Base-by-base conservation (phyloP, 1,140 invertebrate species). In the Battus philenor region DNA sequence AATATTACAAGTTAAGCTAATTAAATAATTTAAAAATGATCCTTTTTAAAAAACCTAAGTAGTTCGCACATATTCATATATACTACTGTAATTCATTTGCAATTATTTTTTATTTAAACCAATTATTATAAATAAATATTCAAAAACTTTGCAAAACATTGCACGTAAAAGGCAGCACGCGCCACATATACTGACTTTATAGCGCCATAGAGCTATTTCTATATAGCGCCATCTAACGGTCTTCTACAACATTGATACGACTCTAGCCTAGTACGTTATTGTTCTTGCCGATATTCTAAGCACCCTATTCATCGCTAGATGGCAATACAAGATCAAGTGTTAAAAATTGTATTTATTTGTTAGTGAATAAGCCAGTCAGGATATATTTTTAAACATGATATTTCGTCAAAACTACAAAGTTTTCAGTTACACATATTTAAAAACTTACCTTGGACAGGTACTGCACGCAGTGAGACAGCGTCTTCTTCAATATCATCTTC, bases 401-500 rank as follows among this genome's bases (percentile, higher is more conserved):
- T n/a, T n/a, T n/a, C n/a, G n/a, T n/a, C n/a, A n/a, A n/a, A n/a
- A n/a, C n/a, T n/a, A n/a, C n/a, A n/a, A n/a, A n/a, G n/a, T n/a
- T n/a, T n/a, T n/a, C n/a, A n/a, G n/a, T n/a, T n/a, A n/a, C n/a
- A n/a, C n/a, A n/a, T n/a, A n/a, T n/a, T n/a, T n/a, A n/a, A n/a
- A n/a, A n/a, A 38, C 60, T 48, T 44, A 79, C 76, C 79, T 72
- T 79, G 74, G 9, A 47, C 59, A 38, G 74, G 76, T 8, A 81
- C 52, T 2, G 76, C 80, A 44, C 77, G 64, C 41, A 84, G 46
- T n/a, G 80, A 82, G 4, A 80, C 62, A 0, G 80, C 70, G 54
- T 84, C 78, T 13, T 84, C 80, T 16, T 84, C 80, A n/a, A 77
- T 66, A 17, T 81, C 80, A 47, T 85, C 89, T 33, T 87, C 89